Evolutionary conservation across 2,888 invertebrate species (phyloP).

Genomic region (Brachypalpus laphriformis): DNA sequence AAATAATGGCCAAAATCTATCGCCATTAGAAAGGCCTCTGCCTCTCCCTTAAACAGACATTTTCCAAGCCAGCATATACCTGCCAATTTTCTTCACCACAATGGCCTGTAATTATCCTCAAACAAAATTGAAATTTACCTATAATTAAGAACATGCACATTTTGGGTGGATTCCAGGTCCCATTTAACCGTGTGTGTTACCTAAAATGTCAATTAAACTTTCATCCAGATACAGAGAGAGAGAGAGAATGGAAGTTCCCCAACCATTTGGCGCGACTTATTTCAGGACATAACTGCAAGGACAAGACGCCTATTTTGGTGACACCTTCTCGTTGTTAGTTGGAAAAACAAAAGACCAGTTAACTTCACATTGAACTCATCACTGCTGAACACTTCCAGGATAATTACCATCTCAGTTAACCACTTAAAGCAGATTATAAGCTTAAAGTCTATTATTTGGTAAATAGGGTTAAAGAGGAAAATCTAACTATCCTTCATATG

Average conservation of each 20-base stretch:
- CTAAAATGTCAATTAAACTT: slow-evolving; percentile 13
- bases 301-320: background rate
- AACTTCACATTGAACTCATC: background rate
- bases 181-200: slow-evolving; percentile 12
- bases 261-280: background rate
- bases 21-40: background rate
- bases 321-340: background rate
- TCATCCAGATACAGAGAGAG: background rate
- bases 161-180: slow-evolving; percentile 7
- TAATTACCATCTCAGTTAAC: slow-evolving; percentile 10
- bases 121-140: slow-evolving; percentile 64
- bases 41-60: background rate
- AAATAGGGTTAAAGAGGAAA: background rate
- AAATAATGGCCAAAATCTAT: slow-evolving; percentile 40
- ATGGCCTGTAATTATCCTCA: slow-evolving; percentile 63
- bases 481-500: slow-evolving; percentile 18
- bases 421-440: slow-evolving; percentile 16
- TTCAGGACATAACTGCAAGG: background rate
- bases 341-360: background rate
- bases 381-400: background rate
- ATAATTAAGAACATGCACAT: slow-evolving; percentile 60
- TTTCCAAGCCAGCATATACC: slow-evolving; percentile 19
- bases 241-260: background rate
- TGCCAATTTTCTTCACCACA: slow-evolving; percentile 65
- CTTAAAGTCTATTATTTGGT: slow-evolving; percentile 19